Evolutionary conservation across 2,113 vertebrate species (phyloP).

Genomic region (Illadopsis cleaveri): DNA sequence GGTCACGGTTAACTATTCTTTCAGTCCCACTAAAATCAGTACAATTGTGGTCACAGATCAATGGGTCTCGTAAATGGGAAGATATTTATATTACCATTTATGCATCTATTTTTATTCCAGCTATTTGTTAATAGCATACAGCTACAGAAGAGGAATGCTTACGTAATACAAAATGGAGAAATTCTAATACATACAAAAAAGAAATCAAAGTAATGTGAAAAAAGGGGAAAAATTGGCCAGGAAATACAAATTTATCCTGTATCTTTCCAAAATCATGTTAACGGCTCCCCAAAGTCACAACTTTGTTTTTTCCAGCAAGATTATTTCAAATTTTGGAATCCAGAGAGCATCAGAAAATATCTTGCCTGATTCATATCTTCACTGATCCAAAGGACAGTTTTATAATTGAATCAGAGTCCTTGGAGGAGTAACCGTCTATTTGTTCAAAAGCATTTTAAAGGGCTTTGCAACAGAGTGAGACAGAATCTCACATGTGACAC

Average conservation of each 20-base stretch:
- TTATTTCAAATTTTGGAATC: slow-evolving; percentile 25
- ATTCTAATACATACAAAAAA: neutral
- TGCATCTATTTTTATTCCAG: neutral
- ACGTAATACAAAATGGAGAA: neutral
- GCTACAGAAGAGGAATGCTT: neutral
- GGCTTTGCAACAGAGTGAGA: neutral
- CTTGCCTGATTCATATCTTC: neutral
- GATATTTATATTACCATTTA: neutral
- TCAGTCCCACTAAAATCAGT: neutral
- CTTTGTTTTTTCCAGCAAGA: neutral
- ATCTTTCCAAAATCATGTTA: neutral
- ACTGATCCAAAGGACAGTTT: neutral
- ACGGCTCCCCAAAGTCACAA: neutral
- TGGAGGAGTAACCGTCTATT: neutral
- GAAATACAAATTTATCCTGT: neutral
- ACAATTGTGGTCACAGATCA: neutral
- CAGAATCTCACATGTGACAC: neutral
- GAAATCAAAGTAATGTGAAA: neutral
- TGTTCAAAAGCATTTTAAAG: neutral
- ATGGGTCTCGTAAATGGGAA: neutral
- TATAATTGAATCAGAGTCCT: neutral
- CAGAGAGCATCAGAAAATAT: neutral
- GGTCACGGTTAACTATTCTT: neutral
- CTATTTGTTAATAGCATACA: neutral
- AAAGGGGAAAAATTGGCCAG: accelerated